Evolutionary conservation across 2,888 invertebrate species (phyloP).

Genomic region (Callosobruchus maculatus): DNA sequence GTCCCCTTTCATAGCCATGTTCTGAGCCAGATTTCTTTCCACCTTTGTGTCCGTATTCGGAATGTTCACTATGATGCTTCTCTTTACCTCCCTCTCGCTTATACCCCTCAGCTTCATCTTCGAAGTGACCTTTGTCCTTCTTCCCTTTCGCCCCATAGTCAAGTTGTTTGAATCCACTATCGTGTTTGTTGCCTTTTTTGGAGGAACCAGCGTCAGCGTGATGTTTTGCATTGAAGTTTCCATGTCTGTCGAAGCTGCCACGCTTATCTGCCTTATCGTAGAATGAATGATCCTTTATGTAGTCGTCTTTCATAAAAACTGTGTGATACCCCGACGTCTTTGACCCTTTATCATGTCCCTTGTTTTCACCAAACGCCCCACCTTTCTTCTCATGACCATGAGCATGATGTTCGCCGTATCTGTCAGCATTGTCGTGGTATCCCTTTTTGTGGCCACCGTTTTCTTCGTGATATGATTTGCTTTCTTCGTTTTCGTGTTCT

Average conservation of each 20-base stretch:
- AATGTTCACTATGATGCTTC: conserved; percentile 5
- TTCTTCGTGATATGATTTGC: conserved; percentile 55
- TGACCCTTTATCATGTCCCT: conserved; percentile 62
- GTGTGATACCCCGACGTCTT: conserved; percentile 68
- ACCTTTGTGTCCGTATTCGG: conserved; percentile 2
- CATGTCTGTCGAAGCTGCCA: conserved; percentile 61
- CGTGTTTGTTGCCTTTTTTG: conserved; percentile 56
- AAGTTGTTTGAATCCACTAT: conserved; percentile 53
- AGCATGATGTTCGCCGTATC: conserved; percentile 56
- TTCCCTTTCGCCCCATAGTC: conserved; percentile 57
- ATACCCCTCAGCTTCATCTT: conserved; percentile 52
- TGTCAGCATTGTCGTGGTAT: conserved; percentile 54
- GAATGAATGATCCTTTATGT: conserved; percentile 72
- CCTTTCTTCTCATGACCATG: conserved; percentile 55
- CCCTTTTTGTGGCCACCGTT: conserved; percentile 55
- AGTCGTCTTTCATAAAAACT: conserved; percentile 72
- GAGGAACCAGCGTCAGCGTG: conserved; percentile 55
- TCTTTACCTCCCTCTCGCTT: conserved; percentile 42
- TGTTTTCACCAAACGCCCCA: conserved; percentile 56
- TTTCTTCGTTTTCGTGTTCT: conserved; percentile 53
- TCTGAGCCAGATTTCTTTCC: not conserved
- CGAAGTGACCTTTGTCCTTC: conserved; percentile 53
- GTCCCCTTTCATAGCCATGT: not conserved
- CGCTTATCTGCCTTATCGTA: conserved; percentile 68
- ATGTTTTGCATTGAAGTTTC: conserved; percentile 55